Evolutionary conservation across 2,797 vertebrate genomes (phyloP).

Genomic region (Gila robusta): DNA sequence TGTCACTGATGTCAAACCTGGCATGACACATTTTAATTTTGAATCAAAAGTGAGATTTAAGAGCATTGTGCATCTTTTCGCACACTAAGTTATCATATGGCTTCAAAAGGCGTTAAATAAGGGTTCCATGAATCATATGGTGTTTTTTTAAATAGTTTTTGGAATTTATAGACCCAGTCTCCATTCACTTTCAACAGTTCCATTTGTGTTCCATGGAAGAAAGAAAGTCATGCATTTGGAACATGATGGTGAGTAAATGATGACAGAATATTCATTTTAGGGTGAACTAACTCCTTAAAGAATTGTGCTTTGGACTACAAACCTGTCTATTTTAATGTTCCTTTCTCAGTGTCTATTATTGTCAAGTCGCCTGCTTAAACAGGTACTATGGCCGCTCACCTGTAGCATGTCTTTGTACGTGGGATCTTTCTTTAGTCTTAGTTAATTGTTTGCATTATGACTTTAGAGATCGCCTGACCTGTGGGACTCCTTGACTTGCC

Average conservation of each 20-base stretch:
- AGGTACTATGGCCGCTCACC: conserved; percentile 12
- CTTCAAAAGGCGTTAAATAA: background rate
- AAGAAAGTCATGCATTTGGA: conserved; percentile 2
- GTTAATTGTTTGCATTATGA: conserved; percentile 56
- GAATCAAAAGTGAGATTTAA: background rate
- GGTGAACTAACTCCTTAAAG: conserved; percentile 11
- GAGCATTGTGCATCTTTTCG: background rate
- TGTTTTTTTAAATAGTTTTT: background rate
- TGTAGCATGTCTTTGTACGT: conserved; percentile 14
- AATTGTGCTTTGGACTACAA: conserved; percentile 41
- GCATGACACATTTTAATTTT: background rate
- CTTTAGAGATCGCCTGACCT: conserved; percentile 64
- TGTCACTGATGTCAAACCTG: background rate
- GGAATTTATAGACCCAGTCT: background rate
- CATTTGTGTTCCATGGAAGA: background rate
- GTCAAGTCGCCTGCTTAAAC: conserved; percentile 23
- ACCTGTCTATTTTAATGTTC: background rate
- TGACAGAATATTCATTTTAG: conserved; percentile 14
- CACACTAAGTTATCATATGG: background rate
- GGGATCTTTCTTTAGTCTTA: background rate
- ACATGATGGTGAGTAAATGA: background rate
- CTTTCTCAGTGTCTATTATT: background rate
- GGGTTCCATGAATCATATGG: background rate
- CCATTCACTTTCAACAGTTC: background rate
- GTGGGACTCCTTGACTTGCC: conserved; percentile 65